A percentile compares a stretch with the other conserved stretches of the same genome.
These are phyloP conservation scores for Folsomia manolachei DNA, from an alignment of 2,888 invertebrate species.

Conservation along the genomic window DNA sequence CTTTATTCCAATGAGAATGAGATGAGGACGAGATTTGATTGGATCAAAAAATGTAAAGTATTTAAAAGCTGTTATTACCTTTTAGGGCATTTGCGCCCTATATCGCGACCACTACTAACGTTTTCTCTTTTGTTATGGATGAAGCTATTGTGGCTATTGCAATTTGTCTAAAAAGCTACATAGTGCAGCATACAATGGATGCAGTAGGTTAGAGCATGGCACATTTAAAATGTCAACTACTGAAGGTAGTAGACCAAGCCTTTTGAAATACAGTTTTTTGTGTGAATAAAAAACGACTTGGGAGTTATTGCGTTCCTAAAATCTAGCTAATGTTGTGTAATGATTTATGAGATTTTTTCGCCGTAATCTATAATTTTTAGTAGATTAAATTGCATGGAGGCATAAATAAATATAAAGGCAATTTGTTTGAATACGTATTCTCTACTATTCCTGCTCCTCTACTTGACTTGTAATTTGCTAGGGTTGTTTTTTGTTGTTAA, in stretches of 20 bases:
- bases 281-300: neutral
- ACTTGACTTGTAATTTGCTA: neutral
- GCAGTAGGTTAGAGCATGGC: neutral
- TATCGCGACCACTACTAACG: no score
- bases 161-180: neutral
- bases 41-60: no score
- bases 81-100: neutral
- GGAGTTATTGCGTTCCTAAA: no score
- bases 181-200: no score
- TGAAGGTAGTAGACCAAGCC: neutral
- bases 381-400: neutral
- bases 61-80: neutral
- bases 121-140: neutral
- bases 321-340: no score
- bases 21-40: no score
- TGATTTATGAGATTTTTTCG: neutral
- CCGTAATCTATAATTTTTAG: neutral
- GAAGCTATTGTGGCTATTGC: neutral
- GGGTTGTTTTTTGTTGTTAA: no score
- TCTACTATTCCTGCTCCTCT: no score
- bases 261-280: neutral
- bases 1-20: no score
- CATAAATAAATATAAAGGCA: neutral
- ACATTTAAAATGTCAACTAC: neutral
- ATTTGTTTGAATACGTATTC: no score